These are phyloP conservation scores for Furcula furcula DNA, from an alignment of 2,888 invertebrate species.

Conservation along the genomic window DNA sequence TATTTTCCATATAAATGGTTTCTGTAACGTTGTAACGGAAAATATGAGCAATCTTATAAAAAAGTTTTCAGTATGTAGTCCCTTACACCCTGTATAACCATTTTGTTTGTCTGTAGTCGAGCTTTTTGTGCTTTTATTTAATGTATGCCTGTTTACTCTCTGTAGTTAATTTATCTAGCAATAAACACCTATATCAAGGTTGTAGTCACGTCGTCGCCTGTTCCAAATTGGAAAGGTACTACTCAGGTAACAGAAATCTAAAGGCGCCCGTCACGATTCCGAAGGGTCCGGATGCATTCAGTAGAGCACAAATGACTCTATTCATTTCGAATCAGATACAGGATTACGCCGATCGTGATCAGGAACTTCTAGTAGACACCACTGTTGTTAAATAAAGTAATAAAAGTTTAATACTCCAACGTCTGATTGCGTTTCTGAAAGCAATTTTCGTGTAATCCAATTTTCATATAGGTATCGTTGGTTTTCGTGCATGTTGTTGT, in stretches of 20 bases:
- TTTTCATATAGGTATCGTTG: slow-evolving; percentile 1
- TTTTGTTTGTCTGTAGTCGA: no score
- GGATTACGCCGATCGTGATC: slow-evolving; percentile 57
- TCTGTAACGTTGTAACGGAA: no score
- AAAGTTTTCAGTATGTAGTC: no score
- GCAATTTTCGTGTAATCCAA: slow-evolving; percentile 7
- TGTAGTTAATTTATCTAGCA: no score
- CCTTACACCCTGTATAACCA: no score
- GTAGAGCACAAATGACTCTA: slow-evolving; percentile 53
- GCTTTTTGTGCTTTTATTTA: no score
- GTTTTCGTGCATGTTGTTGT: background rate
- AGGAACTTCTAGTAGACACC: slow-evolving; percentile 47
- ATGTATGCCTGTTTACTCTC: no score
- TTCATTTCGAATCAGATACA: slow-evolving; percentile 63
- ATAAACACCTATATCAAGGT: background rate
- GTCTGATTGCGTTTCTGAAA: slow-evolving; percentile 20
- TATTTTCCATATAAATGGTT: no score
- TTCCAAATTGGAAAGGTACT: slow-evolving; percentile 26
- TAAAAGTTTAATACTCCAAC: slow-evolving; percentile 27
- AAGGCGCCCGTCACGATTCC: slow-evolving; percentile 43
- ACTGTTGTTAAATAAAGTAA: slow-evolving; percentile 32
- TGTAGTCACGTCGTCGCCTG: slow-evolving; percentile 11
- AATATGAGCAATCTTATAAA: no score
- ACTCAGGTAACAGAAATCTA: slow-evolving; percentile 33
- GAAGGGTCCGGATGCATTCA: slow-evolving; percentile 68